A percentile compares a stretch with the other conserved stretches of the same genome.
Conservation (phyloP, 2,888 invertebrate genomes). For the Pasiphila rectangulata region DNA sequence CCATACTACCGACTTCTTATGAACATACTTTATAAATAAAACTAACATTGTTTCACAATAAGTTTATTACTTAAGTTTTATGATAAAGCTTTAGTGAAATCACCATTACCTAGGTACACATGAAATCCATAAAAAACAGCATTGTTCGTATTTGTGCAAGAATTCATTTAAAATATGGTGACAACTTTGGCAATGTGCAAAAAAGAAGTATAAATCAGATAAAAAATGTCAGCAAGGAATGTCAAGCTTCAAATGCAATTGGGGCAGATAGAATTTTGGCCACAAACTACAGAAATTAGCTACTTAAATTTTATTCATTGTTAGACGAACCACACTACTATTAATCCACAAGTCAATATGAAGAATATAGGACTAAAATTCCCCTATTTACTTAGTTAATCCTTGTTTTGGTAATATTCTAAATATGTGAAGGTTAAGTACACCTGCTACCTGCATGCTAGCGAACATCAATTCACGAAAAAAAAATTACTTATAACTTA, state of each 20-base stretch:
- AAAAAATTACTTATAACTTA: too few species aligned
- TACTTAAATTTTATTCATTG: slow-evolving; percentile 12
- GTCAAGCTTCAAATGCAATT: slow-evolving; percentile 9
- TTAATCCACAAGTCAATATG: too few species aligned
- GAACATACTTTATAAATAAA: slow-evolving; percentile 26
- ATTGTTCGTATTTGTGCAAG: slow-evolving; percentile 32
- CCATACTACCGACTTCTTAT: too few species aligned
- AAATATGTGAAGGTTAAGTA: too few species aligned
- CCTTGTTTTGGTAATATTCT: too few species aligned
- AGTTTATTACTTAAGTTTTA: slow-evolving; percentile 50
- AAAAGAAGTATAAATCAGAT: background rate
- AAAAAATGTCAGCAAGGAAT: slow-evolving; percentile 12
- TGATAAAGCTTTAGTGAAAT: slow-evolving; percentile 53
- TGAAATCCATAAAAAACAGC: slow-evolving; percentile 29
- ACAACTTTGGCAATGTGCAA: slow-evolving; percentile 1
- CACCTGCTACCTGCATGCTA: too few species aligned
- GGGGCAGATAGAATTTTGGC: background rate
- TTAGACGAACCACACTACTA: too few species aligned
- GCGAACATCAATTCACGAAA: too few species aligned
- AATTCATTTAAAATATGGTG: background rate
- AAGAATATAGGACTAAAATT: too few species aligned
- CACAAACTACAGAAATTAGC: background rate
- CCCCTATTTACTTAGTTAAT: too few species aligned
- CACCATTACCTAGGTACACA: slow-evolving; percentile 39
- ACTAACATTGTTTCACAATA: slow-evolving; percentile 39